Base-by-base conservation (phyloP, 2,113 vertebrate species). In the Gallinago paraguaiae region DNA sequence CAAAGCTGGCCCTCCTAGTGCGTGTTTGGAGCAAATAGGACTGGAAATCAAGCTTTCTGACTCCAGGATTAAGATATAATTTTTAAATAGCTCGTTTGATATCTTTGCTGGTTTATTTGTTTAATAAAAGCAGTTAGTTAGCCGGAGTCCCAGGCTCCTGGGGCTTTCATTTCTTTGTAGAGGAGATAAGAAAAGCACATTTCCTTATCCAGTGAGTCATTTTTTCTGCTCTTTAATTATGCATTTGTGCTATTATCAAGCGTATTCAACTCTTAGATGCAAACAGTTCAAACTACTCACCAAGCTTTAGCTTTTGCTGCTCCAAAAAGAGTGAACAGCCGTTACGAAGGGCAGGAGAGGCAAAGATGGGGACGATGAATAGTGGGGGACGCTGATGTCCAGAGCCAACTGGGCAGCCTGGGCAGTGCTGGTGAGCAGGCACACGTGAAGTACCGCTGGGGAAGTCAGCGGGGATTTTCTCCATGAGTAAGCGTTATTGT, bases 151-250 rank as follows among this genome's bases (percentile, higher is more conserved):
- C 85, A 90, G 92, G 94, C 91, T 97, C 81, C 86, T 16, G 77
- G 61, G 92, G 88, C 71, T 95, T 94, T 93, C 35, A 9, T 96
- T 93, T 94, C 94, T 94, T 92, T 79, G 88, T 91, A 90, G 95
- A 96, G 67, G 57, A 96, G 93, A 96, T 95, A 86, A 97, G 94
- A 95, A 95, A 94, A 95, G 71, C 37, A 2, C 86, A 48, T 96
- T 95, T 96, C 88, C 77, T 92, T 96, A 95, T 86, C 74, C 88
- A 97, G 37, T 94, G 93, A 94, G 79, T 96, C 86, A 96, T 78
- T 91, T 95, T 81, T 89, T 93, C 92, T 96, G 90, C 91, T 95
- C 90, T 94, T 97, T 93, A 93, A 95, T 95, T 96, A 95, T 96
- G 91, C 84, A 95, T 96, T 92, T 96, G 50, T 94, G 75, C 27